A percentile compares a stretch with the other conserved stretches of the same genome.
Conservation (phyloP, 2,888 invertebrate genomes). For the Metacarcinus magister region DNA sequence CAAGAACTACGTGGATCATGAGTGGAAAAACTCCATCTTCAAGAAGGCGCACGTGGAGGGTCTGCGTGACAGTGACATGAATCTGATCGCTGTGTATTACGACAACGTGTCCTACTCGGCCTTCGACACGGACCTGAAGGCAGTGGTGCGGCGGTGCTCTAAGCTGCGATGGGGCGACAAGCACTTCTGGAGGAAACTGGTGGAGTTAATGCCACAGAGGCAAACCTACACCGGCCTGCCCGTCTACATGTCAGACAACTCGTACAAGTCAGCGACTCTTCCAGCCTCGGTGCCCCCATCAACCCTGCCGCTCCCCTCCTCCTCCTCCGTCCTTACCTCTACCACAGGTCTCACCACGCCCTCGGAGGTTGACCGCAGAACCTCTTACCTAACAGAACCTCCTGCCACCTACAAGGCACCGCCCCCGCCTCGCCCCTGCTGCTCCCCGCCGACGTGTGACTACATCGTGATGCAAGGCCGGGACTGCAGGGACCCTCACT, state of each 20-base stretch:
- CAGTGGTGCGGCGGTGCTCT: slow-evolving; percentile 68
- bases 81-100: slow-evolving; percentile 74
- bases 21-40: slow-evolving; percentile 78
- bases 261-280: slow-evolving; percentile 72
- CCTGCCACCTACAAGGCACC: slow-evolving; percentile 70
- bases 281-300: slow-evolving; percentile 67
- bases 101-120: slow-evolving; percentile 74
- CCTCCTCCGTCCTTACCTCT: slow-evolving; percentile 78
- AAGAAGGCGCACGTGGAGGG: slow-evolving; percentile 73
- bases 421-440: slow-evolving; percentile 74
- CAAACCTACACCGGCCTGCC: slow-evolving; percentile 74
- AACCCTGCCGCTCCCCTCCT: slow-evolving; percentile 71
- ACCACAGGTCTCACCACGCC: slow-evolving; percentile 76
- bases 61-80: slow-evolving; percentile 71
- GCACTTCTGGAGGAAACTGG: slow-evolving; percentile 78
- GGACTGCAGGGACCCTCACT: slow-evolving; percentile 70
- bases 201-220: slow-evolving; percentile 69
- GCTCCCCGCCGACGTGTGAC: slow-evolving; percentile 69
- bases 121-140: slow-evolving; percentile 75
- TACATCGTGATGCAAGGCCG: slow-evolving; percentile 76
- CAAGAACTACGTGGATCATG: slow-evolving; percentile 77
- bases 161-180: slow-evolving; percentile 78
- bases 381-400: slow-evolving; percentile 64
- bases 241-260: slow-evolving; percentile 72
- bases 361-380: slow-evolving; percentile 67